phyloP scores from a whole-genome alignment of 2,797 vertebrate species.

The Parauchenoglanis punctatus region DNA sequence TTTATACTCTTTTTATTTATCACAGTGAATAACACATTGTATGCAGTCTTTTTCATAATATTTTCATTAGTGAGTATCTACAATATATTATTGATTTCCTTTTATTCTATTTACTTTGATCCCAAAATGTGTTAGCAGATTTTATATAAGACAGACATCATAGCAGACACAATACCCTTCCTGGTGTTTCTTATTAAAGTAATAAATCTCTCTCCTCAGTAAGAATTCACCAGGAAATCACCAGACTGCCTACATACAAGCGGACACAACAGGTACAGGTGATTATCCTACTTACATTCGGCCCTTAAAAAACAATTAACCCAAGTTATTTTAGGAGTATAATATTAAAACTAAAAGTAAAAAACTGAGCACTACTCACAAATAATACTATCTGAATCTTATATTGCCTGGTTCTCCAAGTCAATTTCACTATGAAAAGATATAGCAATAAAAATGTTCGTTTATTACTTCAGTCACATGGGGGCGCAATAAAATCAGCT shows the following conservation, averaged over 20 bases:
- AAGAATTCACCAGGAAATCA: not conserved
- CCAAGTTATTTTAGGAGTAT: not conserved
- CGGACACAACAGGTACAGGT: not conserved
- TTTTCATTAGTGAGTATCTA: not conserved
- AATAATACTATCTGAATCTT: not conserved
- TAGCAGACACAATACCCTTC: not conserved
- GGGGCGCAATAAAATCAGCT: slow-evolving; percentile 35
- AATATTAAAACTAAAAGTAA: not conserved
- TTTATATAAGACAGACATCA: not conserved
- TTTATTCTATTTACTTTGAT: not conserved
- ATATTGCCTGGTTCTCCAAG: not conserved
- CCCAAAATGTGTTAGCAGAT: not conserved
- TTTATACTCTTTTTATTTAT: not conserved
- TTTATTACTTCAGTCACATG: slow-evolving; percentile 29
- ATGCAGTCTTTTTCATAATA: not conserved
- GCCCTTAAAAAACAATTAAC: not conserved
- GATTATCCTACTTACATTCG: not conserved
- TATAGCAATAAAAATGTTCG: not conserved
- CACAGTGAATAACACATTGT: not conserved
- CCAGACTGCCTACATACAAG: not conserved
- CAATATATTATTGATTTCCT: not conserved
- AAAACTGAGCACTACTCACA: not conserved
- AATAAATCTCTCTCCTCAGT: not conserved
- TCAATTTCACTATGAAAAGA: not conserved
- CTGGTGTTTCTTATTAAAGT: not conserved